Evolutionary conservation across 2,113 vertebrate genomes (phyloP).

Genomic region (Polypterus senegalus): DNA sequence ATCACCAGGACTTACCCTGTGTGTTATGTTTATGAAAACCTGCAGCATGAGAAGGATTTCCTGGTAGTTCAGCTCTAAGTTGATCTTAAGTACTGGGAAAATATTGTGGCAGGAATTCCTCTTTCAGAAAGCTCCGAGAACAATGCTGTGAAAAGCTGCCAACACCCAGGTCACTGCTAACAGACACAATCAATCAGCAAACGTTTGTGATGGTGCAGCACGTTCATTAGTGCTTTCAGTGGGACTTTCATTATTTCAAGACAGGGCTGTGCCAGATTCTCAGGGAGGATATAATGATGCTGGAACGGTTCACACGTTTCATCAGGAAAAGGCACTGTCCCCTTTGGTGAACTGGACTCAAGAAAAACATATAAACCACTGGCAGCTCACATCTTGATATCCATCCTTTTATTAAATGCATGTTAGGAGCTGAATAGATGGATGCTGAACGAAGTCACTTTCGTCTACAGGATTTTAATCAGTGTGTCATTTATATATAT

Average conservation of each 20-base stretch:
- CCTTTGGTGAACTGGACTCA: not conserved
- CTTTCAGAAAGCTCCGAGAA: slow-evolving; percentile 35
- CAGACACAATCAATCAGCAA: slow-evolving; percentile 6
- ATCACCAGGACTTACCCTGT: slow-evolving; percentile 15
- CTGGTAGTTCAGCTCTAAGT: slow-evolving; percentile 18
- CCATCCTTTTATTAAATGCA: too few relatives aligned
- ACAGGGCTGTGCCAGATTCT: not conserved
- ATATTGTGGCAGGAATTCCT: slow-evolving; percentile 43
- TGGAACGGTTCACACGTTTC: not conserved
- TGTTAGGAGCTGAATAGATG: too few relatives aligned
- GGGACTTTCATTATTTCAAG: slow-evolving; percentile 1
- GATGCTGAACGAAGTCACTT: too few relatives aligned
- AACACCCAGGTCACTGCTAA: slow-evolving; percentile 13
- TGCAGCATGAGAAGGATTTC: slow-evolving; percentile 33
- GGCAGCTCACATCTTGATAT: too few relatives aligned
- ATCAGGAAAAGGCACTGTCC: not conserved
- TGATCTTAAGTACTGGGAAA: slow-evolving; percentile 26
- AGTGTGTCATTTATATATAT: too few relatives aligned
- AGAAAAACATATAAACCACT: too few relatives aligned
- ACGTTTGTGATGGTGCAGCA: slow-evolving; percentile 1
- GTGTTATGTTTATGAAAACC: slow-evolving; percentile 7
- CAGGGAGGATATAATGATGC: not conserved
- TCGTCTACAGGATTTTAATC: too few relatives aligned
- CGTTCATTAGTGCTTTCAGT: not conserved
- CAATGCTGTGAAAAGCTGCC: slow-evolving; percentile 42